These are phyloP conservation scores for Platycercus adscitus DNA, from an alignment of 2,113 vertebrate species.

Conservation along the genomic window DNA sequence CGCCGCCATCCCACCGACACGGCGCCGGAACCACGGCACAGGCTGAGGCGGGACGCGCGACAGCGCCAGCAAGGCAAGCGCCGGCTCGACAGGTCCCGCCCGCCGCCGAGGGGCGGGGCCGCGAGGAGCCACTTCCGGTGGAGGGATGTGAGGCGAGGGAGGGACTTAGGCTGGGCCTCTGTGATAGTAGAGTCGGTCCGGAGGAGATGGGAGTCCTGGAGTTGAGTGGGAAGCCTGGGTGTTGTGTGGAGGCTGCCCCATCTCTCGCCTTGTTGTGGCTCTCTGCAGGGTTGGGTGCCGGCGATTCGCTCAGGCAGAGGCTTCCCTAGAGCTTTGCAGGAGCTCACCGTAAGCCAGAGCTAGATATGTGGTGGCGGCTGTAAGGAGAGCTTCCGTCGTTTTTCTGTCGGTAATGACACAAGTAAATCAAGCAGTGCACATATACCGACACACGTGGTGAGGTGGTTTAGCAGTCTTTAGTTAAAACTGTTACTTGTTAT, in stretches of 20 bases:
- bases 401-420: accelerated
- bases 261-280: accelerated
- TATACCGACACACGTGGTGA: accelerated
- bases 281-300: accelerated
- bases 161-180: accelerated
- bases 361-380: background rate
- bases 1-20: slow-evolving; percentile 46
- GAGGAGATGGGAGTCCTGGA: background rate
- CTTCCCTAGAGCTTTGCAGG: background rate
- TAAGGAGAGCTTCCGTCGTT: accelerated
- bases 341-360: too few species aligned
- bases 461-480: accelerated
- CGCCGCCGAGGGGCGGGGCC: background rate
- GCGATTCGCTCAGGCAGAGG: too few species aligned
- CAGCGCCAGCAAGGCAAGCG: background rate
- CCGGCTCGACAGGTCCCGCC: background rate
- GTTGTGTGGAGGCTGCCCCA: background rate
- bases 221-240: accelerated
- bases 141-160: accelerated
- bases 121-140: background rate
- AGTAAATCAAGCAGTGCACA: accelerated
- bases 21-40: background rate
- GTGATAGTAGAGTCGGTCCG: accelerated
- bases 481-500: background rate
- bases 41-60: background rate